Base-by-base conservation (phyloP, 2,888 invertebrate genomes). In the Augochlorella aurata region DNA sequence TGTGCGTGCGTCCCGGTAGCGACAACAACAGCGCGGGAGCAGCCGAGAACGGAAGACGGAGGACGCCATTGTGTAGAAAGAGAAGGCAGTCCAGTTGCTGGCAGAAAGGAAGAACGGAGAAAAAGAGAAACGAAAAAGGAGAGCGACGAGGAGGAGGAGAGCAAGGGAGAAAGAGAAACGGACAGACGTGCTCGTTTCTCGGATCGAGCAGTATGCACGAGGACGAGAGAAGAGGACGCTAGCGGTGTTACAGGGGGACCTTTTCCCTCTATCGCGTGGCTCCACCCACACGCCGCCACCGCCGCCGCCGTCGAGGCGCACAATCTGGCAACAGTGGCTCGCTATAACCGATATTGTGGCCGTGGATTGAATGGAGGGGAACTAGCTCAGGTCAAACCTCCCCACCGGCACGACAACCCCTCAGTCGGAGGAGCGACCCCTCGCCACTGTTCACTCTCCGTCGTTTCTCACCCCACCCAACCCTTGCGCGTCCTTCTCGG, bases 321-420 rank as follows among this genome's bases (percentile, higher is more conserved):
- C 92, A 92, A 92, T 92, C 92, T 92, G 92, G 92, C 92, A 92
- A 92, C 92, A 92, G 91, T 92, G 92, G 92, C 91, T 89, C 91
- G 91, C 91, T 93, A 93, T 92, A 93, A 92, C 92, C 92, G 92
- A 93, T 93, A 92, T 92, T 90, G 91, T 92, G 92, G 92, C 93
- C 91, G 90, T 91, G 92, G 92, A 93, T 92, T 92, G 92, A 93
- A 93, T 91, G 93, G 93, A 93, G 93, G 93, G 93, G 93, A 92
- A 93, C 92, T 92, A 91, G 93, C 92, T 92, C 93, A 91, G 93
- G 92, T 93, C 93, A 93, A 92, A 92, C 91, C 91, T 91, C 92
- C 92, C 92, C 91, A 85, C 89, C 86, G 82, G 79, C 83, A 79
- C 84, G 89, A 81, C 88, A 90, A 88, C 88, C 88, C 88, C 85